Percentiles rank a stretch among this genome's conserved stretches.
Conservation (phyloP, 2,888 invertebrate genomes). For the Mesochorus sp. region DNA sequence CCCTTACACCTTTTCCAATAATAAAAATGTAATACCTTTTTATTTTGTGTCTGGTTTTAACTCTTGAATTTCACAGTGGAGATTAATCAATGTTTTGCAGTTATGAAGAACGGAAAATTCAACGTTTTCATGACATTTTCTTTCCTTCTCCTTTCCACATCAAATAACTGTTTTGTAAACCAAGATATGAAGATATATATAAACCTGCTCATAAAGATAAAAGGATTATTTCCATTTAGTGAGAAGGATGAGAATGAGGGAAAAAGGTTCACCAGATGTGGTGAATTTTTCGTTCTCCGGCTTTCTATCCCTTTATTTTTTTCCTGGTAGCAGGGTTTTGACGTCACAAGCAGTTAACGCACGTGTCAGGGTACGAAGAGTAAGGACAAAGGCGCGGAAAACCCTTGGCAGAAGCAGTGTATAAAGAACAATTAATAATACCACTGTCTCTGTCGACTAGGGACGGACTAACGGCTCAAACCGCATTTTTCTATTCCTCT, state of each 20-base stretch:
- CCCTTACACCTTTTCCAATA: not conserved
- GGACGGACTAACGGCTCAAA: conserved; percentile 5
- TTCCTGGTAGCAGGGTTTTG: conserved; percentile 14
- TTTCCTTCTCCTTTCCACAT: not conserved
- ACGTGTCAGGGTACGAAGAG: conserved; percentile 46
- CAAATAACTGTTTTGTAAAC: not conserved
- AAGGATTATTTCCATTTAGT: conserved; percentile 31
- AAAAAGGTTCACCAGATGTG: conserved; percentile 26
- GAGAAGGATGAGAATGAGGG: conserved; percentile 5
- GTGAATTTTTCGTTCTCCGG: not conserved
- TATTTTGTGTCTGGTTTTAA: not conserved
- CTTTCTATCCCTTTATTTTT: not conserved
- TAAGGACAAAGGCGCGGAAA: conserved; percentile 26
- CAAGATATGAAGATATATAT: not conserved
- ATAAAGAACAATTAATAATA: conserved; percentile 56
- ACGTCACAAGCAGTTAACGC: conserved; percentile 51
- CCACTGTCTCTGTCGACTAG: conserved; percentile 22
- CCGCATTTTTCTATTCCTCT: conserved; percentile 1
- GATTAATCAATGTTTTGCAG: conserved; percentile 1
- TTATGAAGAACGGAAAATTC: not conserved
- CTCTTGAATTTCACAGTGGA: not conserved
- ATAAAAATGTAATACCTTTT: not conserved
- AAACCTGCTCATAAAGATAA: not conserved
- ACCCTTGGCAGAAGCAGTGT: conserved; percentile 11
- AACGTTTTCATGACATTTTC: no score